Conservation (phyloP, 2,888 invertebrate genomes). For the Theristus sp. region DNA sequence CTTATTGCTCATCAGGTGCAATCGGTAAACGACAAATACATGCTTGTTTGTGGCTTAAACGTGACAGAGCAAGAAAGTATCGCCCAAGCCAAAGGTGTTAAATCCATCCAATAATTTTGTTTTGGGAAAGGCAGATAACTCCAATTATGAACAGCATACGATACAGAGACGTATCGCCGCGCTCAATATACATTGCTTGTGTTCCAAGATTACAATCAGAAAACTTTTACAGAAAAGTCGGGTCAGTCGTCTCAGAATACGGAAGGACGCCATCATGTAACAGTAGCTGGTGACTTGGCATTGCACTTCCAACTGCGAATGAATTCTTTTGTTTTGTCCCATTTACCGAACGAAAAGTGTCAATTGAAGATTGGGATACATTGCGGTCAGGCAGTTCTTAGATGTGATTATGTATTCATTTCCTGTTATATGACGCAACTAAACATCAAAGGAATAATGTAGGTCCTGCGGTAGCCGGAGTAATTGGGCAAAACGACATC, state of each 20-base stretch:
- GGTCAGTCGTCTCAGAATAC: background rate
- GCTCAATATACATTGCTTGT: too few species aligned
- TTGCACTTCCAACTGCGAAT: constrained; percentile 1
- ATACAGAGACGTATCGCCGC: too few species aligned
- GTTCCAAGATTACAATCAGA: too few species aligned
- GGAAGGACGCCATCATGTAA: background rate
- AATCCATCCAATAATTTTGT: background rate
- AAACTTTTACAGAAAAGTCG: too few species aligned
- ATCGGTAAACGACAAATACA: constrained; percentile 6
- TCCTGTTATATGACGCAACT: too few species aligned
- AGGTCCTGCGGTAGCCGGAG: constrained; percentile 2
- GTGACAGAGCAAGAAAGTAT: background rate
- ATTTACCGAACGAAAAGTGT: constrained; percentile 2
- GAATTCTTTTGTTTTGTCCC: background rate
- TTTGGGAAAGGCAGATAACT: too few species aligned
- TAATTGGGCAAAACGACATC: background rate
- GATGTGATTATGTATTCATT: too few species aligned
- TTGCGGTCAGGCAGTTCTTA: too few species aligned
- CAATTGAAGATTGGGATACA: background rate
- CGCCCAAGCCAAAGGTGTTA: background rate
- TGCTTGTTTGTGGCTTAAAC: constrained; percentile 4
- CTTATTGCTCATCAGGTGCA: constrained; percentile 6
- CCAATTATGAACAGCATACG: too few species aligned
- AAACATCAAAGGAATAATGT: too few species aligned
- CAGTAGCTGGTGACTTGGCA: constrained; percentile 1